Conservation (phyloP, 2,797 vertebrate genomes). For the Scarus forsteni region DNA sequence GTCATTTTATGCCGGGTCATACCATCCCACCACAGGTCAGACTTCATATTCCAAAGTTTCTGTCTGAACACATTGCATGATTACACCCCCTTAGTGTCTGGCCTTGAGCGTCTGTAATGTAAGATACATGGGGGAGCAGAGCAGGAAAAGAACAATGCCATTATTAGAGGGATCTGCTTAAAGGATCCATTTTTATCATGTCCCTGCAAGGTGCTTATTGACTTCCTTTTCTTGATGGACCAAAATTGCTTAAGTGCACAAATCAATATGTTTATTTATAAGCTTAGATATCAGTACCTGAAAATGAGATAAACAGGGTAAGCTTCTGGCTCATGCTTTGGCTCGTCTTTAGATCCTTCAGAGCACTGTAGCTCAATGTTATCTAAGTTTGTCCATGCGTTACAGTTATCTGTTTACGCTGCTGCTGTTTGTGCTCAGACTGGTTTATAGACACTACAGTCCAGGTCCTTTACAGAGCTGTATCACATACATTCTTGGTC, state of each 20-base stretch:
- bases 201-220: constrained; percentile 70
- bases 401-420: neutral
- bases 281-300: constrained; percentile 51
- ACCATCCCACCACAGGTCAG: constrained; percentile 28
- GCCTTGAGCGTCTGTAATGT: constrained; percentile 31
- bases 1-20: constrained; percentile 23
- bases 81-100: constrained; percentile 15
- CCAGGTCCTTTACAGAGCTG: neutral
- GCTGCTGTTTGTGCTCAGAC: neutral
- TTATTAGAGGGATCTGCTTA: constrained; percentile 53
- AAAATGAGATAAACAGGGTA: constrained; percentile 51
- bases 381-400: neutral
- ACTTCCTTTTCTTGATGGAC: constrained; percentile 51
- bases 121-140: constrained; percentile 40
- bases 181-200: constrained; percentile 61
- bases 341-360: constrained; percentile 1
- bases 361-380: neutral
- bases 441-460: neutral
- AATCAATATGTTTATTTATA: constrained; percentile 75
- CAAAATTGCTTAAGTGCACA: constrained; percentile 57
- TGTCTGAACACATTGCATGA: constrained; percentile 15
- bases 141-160: constrained; percentile 41
- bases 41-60: constrained; percentile 4
- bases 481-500: neutral
- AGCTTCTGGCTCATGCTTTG: constrained; percentile 26